These are phyloP conservation scores for Scalopus aquaticus DNA, from an alignment of 2,113 vertebrate species.

Conservation along the genomic window DNA sequence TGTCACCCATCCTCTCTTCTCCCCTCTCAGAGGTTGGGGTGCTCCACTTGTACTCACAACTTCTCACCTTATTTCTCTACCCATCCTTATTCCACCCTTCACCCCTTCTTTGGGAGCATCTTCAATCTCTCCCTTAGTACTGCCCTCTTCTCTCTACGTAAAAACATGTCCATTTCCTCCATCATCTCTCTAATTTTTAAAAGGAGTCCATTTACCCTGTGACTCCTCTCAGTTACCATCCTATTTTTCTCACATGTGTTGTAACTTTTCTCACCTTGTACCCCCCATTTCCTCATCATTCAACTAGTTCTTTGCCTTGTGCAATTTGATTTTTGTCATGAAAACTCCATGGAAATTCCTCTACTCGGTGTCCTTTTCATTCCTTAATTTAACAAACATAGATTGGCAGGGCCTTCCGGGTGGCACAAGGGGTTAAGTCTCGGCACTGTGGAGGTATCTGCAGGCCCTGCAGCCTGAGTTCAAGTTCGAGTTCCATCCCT, in stretches of 20 bases:
- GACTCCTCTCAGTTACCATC: neutral
- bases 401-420: too few relatives aligned
- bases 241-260: neutral
- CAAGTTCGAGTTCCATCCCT: too few relatives aligned
- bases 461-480: too few relatives aligned
- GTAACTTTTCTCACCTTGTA: neutral
- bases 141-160: neutral
- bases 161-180: neutral
- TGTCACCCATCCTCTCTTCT: neutral
- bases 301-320: neutral
- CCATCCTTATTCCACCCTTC: neutral
- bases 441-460: too few relatives aligned
- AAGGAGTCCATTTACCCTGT: neutral
- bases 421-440: too few relatives aligned
- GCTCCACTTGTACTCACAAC: neutral
- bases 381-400: neutral
- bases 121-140: neutral
- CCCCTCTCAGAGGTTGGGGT: neutral
- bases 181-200: neutral
- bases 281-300: neutral
- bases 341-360: neutral
- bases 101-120: neutral
- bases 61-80: neutral
- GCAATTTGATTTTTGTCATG: neutral
- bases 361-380: neutral